Percentiles rank a stretch among this genome's conserved stretches.
These are phyloP conservation scores for Xestia xanthographa DNA, from an alignment of 2,888 invertebrate genomes.

Conservation along the genomic window DNA sequence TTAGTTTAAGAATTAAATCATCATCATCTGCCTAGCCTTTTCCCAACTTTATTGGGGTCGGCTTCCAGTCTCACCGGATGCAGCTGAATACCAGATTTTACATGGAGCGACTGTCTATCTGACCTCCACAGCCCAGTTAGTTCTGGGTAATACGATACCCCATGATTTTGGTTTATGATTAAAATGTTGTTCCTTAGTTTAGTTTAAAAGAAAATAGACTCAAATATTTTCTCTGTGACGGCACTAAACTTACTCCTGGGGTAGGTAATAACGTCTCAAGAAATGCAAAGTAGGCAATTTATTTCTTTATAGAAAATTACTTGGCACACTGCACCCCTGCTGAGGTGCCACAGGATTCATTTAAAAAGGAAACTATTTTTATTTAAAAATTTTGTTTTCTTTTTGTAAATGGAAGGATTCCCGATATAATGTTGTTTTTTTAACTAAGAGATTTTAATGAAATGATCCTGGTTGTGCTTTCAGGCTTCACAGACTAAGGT, in stretches of 20 bases:
- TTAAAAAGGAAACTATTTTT: slow-evolving; percentile 13
- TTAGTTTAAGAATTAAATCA: neutral
- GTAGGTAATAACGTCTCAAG: slow-evolving; percentile 53
- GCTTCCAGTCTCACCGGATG: no score
- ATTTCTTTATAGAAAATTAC: slow-evolving; percentile 56
- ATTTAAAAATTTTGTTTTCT: no score
- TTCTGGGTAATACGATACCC: no score
- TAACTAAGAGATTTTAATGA: no score
- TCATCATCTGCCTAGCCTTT: no score
- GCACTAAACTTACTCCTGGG: slow-evolving; percentile 34
- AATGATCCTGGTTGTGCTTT: neutral
- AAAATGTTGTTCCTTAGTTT: neutral
- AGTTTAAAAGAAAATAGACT: neutral
- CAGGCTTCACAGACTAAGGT: no score
- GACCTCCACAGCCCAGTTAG: no score
- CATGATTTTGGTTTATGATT: neutral
- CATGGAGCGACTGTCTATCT: no score
- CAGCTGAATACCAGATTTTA: no score
- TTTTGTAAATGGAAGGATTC: no score
- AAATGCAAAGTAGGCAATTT: slow-evolving; percentile 64
- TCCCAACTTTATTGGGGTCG: no score
- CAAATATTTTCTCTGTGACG: slow-evolving; percentile 5
- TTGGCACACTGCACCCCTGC: slow-evolving; percentile 28
- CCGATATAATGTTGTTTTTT: no score
- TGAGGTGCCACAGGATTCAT: slow-evolving; percentile 10